Conservation (phyloP, 2,113 vertebrate genomes). For the Oenanthe oenanthe region DNA sequence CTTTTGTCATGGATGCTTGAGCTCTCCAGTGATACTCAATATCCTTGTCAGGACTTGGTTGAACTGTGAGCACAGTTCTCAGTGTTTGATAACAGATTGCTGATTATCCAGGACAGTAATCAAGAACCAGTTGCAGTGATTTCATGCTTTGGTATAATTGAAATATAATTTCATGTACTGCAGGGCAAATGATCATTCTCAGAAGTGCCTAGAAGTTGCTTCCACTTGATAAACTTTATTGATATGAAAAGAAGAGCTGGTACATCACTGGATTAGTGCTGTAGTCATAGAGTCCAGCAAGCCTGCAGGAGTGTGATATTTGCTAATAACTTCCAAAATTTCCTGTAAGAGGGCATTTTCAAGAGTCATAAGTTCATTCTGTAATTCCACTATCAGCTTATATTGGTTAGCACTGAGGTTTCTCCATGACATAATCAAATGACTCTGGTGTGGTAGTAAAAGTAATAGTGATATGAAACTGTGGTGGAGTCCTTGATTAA, state of each 20-base stretch:
- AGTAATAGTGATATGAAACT: neutral
- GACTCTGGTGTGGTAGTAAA: neutral
- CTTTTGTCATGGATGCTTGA: neutral
- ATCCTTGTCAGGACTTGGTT: neutral
- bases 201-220: neutral
- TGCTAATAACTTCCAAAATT: neutral
- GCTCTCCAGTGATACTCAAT: neutral
- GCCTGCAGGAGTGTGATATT: neutral
- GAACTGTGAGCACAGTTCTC: constrained; percentile 1
- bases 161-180: neutral
- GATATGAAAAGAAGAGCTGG: neutral
- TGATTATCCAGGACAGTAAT: neutral
- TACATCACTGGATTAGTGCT: neutral
- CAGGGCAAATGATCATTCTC: neutral
- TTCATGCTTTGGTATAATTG: neutral
- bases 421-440: neutral
- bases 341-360: neutral
- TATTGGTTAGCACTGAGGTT: neutral
- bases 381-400: neutral
- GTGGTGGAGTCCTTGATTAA: neutral
- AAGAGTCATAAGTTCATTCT: neutral
- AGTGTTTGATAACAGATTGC: neutral
- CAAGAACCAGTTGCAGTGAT: neutral
- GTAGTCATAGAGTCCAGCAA: neutral
- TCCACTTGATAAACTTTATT: neutral